Percentiles rank a stretch among this genome's conserved stretches.
These are phyloP conservation scores for Neodiprion virginianus DNA, from an alignment of 1,140 invertebrate species.

Conservation along the genomic window DNA sequence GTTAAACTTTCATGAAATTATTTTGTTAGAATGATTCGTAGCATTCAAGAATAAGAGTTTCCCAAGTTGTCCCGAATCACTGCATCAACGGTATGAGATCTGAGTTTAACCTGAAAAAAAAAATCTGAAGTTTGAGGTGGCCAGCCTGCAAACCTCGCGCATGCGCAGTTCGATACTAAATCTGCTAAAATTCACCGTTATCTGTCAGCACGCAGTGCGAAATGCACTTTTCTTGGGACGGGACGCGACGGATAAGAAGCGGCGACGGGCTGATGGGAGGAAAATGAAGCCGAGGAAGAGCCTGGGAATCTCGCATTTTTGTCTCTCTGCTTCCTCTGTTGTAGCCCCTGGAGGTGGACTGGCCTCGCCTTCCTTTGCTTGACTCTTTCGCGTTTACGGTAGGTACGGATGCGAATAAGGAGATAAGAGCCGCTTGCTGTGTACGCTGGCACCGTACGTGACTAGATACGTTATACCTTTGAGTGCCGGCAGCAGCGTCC, in stretches of 20 bases:
- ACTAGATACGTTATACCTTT: slow-evolving; percentile 7
- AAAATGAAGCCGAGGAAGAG: not conserved
- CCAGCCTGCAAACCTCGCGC: no score
- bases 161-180: no score
- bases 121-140: no score
- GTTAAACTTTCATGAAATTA: no score
- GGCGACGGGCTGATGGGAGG: not conserved
- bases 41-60: no score
- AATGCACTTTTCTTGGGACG: not conserved
- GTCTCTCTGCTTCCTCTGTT: slow-evolving; percentile 17
- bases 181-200: no score
- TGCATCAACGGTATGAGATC: no score
- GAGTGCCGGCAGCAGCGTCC: no score
- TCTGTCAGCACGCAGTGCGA: no score
- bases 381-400: not conserved
- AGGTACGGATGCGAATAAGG: slow-evolving; percentile 21
- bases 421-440: slow-evolving; percentile 19
- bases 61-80: no score
- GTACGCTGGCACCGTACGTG: slow-evolving; percentile 16
- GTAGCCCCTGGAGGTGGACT: not conserved
- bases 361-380: not conserved
- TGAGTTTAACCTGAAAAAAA: no score
- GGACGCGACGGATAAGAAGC: not conserved
- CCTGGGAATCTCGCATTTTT: slow-evolving; percentile 43
- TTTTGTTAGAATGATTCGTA: no score